Conservation (phyloP, 2,888 invertebrate species). For the Cloeon dipterum region DNA sequence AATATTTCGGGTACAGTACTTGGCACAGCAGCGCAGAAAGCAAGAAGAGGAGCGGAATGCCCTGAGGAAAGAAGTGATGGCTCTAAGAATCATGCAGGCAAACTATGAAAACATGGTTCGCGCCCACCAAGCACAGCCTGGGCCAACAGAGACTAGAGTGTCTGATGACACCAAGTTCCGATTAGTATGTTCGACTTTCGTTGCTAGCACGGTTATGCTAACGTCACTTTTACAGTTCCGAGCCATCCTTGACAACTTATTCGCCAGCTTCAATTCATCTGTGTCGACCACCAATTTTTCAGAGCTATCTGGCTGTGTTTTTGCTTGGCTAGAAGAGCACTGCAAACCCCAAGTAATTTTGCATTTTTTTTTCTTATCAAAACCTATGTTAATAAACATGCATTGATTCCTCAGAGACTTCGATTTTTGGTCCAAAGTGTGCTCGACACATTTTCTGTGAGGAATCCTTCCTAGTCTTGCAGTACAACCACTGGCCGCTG, state of each 20-base stretch:
- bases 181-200: slow-evolving; percentile 42
- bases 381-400: no score
- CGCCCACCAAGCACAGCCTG: slow-evolving; percentile 79
- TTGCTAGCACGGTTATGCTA: not conserved
- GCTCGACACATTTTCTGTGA: no score
- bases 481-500: no score
- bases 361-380: no score
- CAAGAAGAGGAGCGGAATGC: slow-evolving; percentile 88
- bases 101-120: slow-evolving; percentile 94
- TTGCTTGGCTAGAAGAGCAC: slow-evolving; percentile 91
- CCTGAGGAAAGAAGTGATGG: slow-evolving; percentile 75
- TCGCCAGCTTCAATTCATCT: slow-evolving; percentile 55
- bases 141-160: slow-evolving; percentile 66
- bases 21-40: slow-evolving; percentile 75
- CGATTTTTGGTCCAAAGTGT: no score
- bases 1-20: slow-evolving; percentile 46
- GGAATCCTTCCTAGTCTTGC: no score
- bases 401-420: not conserved
- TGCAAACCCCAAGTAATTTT: slow-evolving; percentile 75
- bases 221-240: slow-evolving; percentile 48
- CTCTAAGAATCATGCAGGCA: slow-evolving; percentile 78
- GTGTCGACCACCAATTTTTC: slow-evolving; percentile 81
- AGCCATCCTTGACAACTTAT: slow-evolving; percentile 82
- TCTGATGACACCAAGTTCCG: slow-evolving; percentile 92
- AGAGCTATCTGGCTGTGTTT: slow-evolving; percentile 81